Percentiles rank a stretch among this genome's conserved stretches.
These are phyloP conservation scores for Crypturellus undulatus DNA, from an alignment of 2,113 vertebrate species.

Conservation along the genomic window DNA sequence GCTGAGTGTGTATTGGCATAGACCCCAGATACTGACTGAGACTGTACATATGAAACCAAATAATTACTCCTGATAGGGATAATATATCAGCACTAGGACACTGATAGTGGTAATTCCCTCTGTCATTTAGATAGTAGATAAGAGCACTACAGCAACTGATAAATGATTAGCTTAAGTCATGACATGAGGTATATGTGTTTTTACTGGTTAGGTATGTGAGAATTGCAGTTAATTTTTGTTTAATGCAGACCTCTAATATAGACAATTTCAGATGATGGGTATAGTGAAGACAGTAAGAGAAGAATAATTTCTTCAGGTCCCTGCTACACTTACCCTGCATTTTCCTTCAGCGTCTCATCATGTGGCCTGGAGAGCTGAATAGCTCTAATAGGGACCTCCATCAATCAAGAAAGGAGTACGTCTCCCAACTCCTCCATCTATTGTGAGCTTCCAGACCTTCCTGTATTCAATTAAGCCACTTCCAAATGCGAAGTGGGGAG, in stretches of 20 bases:
- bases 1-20: conserved; percentile 30
- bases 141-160: conserved; percentile 1
- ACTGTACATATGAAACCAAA: conserved; percentile 39
- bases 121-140: conserved; percentile 56
- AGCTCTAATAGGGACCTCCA: neutral
- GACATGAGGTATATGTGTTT: conserved; percentile 8
- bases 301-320: neutral
- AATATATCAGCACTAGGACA: conserved; percentile 48
- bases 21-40: conserved; percentile 47
- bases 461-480: neutral
- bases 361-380: neutral
- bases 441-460: neutral
- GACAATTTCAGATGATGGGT: neutral
- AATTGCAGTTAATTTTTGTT: conserved; percentile 33
- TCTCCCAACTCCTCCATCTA: neutral
- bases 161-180: conserved; percentile 12
- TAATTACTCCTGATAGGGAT: conserved; percentile 55
- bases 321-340: neutral
- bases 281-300: neutral
- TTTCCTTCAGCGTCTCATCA: neutral
- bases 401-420: neutral
- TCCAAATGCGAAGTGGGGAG: neutral
- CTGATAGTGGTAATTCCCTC: conserved; percentile 52
- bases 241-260: neutral
- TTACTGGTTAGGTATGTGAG: neutral